These are phyloP conservation scores for Columba janthina DNA, from an alignment of 2,113 vertebrate genomes.

Conservation along the genomic window DNA sequence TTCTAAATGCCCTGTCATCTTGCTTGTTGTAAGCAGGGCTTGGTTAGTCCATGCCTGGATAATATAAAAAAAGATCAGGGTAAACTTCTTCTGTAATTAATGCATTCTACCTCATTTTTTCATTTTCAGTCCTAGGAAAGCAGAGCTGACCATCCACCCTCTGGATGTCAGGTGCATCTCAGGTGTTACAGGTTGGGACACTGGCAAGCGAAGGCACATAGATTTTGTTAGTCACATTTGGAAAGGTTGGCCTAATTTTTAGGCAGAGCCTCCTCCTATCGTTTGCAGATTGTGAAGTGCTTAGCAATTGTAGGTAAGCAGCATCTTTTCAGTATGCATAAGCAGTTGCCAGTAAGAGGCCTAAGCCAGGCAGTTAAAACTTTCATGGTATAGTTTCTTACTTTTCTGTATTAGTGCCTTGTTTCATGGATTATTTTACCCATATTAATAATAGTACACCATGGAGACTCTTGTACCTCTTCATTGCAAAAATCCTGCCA, in stretches of 20 bases:
- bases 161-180: neutral
- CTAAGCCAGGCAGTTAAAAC: neutral
- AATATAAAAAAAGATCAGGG: neutral
- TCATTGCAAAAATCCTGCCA: neutral
- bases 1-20: neutral
- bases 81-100: neutral
- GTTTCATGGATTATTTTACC: neutral
- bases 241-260: slow-evolving; percentile 16
- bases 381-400: neutral
- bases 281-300: neutral
- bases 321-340: neutral
- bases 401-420: neutral
- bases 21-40: neutral
- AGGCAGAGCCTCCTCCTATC: neutral
- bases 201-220: neutral
- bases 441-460: neutral
- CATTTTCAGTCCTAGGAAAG: neutral
- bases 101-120: neutral
- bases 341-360: neutral
- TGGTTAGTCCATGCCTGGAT: neutral
- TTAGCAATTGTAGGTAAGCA: neutral
- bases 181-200: neutral
- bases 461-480: neutral
- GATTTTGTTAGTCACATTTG: neutral
- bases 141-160: neutral